Evolutionary conservation across 1,140 invertebrate genomes (phyloP).

Genomic region (Aphelenchoides besseyi): DNA sequence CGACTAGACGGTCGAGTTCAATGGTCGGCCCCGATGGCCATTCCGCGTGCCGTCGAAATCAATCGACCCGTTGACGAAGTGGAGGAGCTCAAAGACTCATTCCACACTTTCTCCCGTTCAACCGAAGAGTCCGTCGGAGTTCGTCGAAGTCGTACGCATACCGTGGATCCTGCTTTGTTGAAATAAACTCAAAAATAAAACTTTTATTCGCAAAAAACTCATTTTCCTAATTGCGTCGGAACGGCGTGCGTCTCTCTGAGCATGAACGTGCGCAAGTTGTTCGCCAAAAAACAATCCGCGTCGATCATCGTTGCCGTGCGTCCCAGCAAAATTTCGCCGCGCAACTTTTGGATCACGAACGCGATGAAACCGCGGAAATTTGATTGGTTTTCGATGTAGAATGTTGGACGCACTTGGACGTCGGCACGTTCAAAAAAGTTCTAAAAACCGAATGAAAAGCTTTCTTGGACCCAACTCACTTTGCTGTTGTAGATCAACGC

Average conservation of each 20-base stretch:
- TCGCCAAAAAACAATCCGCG: neutral
- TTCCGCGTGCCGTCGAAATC: constrained; percentile 24
- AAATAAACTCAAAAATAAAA: too few species aligned
- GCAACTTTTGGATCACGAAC: neutral
- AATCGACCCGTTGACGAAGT: constrained; percentile 12
- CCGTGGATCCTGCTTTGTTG: neutral
- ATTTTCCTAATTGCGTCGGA: neutral
- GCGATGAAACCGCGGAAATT: neutral
- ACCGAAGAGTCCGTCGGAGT: neutral
- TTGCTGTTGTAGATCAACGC: neutral
- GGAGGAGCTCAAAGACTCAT: constrained; percentile 41
- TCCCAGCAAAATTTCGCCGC: neutral
- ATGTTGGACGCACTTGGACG: neutral
- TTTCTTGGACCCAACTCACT: too few species aligned
- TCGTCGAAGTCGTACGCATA: constrained; percentile 11
- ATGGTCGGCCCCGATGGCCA: constrained; percentile 19
- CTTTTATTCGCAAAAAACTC: too few species aligned
- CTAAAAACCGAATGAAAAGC: neutral
- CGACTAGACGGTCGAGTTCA: constrained; percentile 21
- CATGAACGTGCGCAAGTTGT: constrained; percentile 6
- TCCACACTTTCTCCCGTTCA: constrained; percentile 39
- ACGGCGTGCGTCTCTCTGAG: neutral
- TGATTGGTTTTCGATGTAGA: neutral
- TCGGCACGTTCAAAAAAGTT: constrained; percentile 1
- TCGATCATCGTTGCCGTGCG: neutral